Evolutionary conservation across 2,113 vertebrate genomes (phyloP).

Genomic region (Rousettus leschenaultii): DNA sequence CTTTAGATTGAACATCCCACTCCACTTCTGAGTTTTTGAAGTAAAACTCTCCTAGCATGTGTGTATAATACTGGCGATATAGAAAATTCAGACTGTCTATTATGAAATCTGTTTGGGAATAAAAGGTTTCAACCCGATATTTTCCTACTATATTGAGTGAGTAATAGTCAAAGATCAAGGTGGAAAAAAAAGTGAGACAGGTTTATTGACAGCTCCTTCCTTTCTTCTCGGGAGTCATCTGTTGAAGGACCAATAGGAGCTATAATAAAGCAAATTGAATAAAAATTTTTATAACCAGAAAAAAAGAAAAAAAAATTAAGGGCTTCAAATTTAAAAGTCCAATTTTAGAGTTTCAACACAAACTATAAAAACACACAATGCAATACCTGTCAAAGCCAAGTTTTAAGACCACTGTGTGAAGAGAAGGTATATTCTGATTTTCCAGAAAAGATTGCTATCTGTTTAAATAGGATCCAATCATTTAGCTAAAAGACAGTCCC

Average conservation of each 20-base stretch:
- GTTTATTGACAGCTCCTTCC: neutral
- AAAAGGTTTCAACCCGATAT: neutral
- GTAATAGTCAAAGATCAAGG: conserved; percentile 25
- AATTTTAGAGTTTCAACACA: conserved; percentile 31
- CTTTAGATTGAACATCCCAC: neutral
- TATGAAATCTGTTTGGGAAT: neutral
- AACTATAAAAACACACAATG: neutral
- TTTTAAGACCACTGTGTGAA: neutral
- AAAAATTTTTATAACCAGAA: neutral
- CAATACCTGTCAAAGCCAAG: neutral
- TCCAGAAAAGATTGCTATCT: neutral
- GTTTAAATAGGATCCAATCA: conserved; percentile 14
- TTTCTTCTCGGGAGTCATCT: neutral
- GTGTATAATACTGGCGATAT: neutral
- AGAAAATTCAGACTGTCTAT: neutral
- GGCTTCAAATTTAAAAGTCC: conserved; percentile 8
- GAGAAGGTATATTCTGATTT: conserved; percentile 15
- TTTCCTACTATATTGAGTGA: neutral
- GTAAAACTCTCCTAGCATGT: neutral
- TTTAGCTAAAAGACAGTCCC: neutral
- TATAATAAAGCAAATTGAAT: conserved; percentile 26
- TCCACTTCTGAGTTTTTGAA: neutral
- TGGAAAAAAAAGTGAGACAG: neutral
- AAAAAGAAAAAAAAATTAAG: neutral
- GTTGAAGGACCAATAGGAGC: neutral